Conservation (phyloP, 2,888 invertebrate genomes). For the Drosophila mercatorum region DNA sequence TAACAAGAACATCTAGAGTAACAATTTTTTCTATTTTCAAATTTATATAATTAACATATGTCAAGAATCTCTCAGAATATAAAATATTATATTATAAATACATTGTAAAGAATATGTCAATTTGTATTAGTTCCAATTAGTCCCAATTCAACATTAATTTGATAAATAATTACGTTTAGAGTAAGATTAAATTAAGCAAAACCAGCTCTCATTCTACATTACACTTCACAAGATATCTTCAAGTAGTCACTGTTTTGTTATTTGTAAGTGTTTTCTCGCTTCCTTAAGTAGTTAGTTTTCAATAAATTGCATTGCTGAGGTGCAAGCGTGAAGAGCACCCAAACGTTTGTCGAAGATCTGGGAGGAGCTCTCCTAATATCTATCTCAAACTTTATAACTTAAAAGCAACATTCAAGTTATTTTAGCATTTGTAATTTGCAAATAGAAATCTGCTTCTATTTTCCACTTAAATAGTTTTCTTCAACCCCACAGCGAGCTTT, state of each 20-base stretch:
- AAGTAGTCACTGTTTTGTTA: background rate
- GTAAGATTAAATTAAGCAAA: background rate
- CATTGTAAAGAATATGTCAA: too few species aligned
- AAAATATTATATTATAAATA: too few species aligned
- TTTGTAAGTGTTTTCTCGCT: conserved; percentile 52
- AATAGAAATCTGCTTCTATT: conserved; percentile 9
- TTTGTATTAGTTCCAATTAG: too few species aligned
- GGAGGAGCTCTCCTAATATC: background rate
- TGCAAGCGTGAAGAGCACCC: background rate
- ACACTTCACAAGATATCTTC: background rate
- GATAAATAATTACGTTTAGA: too few species aligned
- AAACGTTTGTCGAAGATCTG: background rate
- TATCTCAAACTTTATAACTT: conserved; percentile 27
- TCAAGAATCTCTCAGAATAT: background rate
- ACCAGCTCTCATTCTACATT: background rate
- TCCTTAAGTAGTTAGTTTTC: conserved; percentile 72
- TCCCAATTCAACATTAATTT: too few species aligned
- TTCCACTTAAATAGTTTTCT: conserved; percentile 10
- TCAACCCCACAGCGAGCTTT: background rate
- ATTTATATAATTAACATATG: background rate
- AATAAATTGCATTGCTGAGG: conserved; percentile 66
- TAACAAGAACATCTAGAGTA: too few species aligned
- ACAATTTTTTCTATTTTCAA: background rate
- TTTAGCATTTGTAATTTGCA: conserved; percentile 24
- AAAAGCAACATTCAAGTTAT: conserved; percentile 24